phyloP scores from a whole-genome alignment of 2,113 vertebrate species.

The Cromileptes altivelis region DNA sequence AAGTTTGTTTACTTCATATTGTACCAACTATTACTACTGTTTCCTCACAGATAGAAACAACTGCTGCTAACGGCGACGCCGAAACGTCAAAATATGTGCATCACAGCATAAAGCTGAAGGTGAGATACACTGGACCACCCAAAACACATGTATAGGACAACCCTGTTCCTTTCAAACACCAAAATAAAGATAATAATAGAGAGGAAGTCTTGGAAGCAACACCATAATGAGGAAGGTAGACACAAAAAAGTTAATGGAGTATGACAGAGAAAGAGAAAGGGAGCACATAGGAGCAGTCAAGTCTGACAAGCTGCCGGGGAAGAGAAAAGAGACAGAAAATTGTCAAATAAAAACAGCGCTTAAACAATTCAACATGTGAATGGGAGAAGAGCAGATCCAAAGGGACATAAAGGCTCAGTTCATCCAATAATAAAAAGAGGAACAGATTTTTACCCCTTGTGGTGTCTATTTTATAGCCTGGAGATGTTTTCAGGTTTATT shows the following conservation, averaged over 20 bases:
- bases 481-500: background rate
- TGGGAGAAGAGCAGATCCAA: slow-evolving; percentile 3
- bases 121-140: slow-evolving; percentile 61
- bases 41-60: slow-evolving; percentile 60
- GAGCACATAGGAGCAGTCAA: slow-evolving; percentile 39
- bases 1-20: background rate
- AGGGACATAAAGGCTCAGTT: slow-evolving; percentile 27
- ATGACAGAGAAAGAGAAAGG: slow-evolving; percentile 7
- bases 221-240: slow-evolving; percentile 31
- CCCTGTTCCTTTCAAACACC: background rate
- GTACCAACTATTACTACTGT: slow-evolving; percentile 4
- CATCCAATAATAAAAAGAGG: slow-evolving; percentile 15
- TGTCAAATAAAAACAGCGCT: slow-evolving; percentile 31
- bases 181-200: slow-evolving; percentile 25
- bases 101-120: slow-evolving; percentile 89
- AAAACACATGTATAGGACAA: background rate
- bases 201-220: slow-evolving; percentile 5
- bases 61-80: slow-evolving; percentile 67
- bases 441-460: background rate
- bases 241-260: slow-evolving; percentile 28
- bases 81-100: slow-evolving; percentile 82
- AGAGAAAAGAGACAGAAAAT: slow-evolving; percentile 23
- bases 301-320: slow-evolving; percentile 50
- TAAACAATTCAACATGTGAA: slow-evolving; percentile 29
- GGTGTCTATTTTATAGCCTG: background rate